These are phyloP conservation scores for Drosophila conformis DNA, from an alignment of 2,888 invertebrate genomes.

Conservation along the genomic window DNA sequence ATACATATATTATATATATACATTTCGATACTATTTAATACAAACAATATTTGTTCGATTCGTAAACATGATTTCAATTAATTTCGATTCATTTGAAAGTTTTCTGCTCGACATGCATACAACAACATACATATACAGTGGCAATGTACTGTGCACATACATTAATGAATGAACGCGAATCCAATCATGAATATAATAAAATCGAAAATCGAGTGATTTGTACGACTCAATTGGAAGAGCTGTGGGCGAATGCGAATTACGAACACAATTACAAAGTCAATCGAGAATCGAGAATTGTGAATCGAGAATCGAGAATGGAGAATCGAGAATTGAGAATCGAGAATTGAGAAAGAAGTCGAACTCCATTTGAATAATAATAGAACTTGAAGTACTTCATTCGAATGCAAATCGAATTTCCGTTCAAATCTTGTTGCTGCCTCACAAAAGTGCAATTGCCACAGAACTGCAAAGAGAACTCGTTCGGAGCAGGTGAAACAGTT, in stretches of 20 bases:
- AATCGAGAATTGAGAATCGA: not conserved
- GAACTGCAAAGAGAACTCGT: constrained; percentile 1
- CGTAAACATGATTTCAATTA: too few species aligned
- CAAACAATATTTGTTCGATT: too few species aligned
- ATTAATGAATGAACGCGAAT: constrained; percentile 1
- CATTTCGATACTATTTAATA: not conserved
- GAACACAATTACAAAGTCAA: not conserved
- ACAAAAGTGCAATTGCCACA: not conserved
- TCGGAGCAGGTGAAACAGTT: not conserved
- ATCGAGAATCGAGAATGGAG: not conserved
- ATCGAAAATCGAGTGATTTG: constrained; percentile 11
- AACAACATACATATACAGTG: too few species aligned
- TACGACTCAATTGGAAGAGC: not conserved
- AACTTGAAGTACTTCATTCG: not conserved
- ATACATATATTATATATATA: not conserved
- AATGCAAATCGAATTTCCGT: constrained; percentile 1
- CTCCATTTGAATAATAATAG: constrained; percentile 4
- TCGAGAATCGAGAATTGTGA: not conserved
- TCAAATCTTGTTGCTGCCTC: not conserved
- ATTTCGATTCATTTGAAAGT: too few species aligned
- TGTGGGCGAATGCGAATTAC: not conserved
- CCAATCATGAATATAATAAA: constrained; percentile 10
- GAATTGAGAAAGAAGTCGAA: not conserved
- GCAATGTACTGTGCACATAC: not conserved
- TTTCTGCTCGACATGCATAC: too few species aligned